phyloP scores from a whole-genome alignment of 2,888 invertebrate genomes.

The Invenusta paracnida region DNA sequence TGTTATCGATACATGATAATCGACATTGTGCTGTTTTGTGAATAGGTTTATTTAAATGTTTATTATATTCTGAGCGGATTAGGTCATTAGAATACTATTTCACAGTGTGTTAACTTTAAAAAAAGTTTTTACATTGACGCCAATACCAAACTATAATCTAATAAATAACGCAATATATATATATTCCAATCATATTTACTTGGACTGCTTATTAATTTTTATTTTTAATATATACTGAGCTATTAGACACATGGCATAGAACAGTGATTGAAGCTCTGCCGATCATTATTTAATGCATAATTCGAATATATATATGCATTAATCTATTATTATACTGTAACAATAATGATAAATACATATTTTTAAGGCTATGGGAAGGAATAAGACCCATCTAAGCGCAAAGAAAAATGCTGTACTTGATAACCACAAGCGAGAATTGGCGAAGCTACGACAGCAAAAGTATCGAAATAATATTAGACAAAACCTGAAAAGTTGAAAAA shows the following conservation, averaged over 20 bases:
- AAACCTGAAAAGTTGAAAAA: not conserved
- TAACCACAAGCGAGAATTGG: not conserved
- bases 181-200: no score
- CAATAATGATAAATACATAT: not conserved
- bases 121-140: not conserved
- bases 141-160: not conserved
- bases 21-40: not conserved
- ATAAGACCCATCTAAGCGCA: not conserved
- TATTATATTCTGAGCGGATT: not conserved
- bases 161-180: not conserved
- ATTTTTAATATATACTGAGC: not conserved
- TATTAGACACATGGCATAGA: not conserved
- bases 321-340: not conserved
- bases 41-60: not conserved
- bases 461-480: not conserved
- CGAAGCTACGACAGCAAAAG: not conserved
- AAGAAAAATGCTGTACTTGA: not conserved
- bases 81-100: not conserved
- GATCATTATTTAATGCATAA: not conserved
- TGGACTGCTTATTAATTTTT: no score
- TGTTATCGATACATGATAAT: no score
- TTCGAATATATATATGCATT: not conserved
- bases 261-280: not conserved
- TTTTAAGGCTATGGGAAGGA: not conserved
- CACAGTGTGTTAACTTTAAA: no score